Evolutionary conservation across 2,113 vertebrate species (phyloP), one percentile per base, ranked within the genome.

Genomic region (Steatornis caripensis): DNA sequence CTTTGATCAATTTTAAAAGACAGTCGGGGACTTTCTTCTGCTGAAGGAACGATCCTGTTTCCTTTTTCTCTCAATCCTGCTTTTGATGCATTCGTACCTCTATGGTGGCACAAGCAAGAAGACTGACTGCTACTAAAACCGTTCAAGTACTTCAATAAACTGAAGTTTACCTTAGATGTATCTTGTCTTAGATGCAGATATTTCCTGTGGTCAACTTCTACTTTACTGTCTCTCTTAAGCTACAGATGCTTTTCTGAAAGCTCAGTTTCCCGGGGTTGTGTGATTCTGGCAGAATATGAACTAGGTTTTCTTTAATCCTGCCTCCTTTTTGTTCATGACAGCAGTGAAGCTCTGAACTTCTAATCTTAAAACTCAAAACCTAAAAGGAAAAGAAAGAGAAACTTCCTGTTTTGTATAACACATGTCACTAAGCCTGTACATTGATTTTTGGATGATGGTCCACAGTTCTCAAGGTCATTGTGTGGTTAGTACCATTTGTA

Each of bases 191-290:
- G 45, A 32, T 55, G 15, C 30, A 24, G 32, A 2, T 64, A 29
- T 41, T 23, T 51, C 10, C 15, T 15, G 23, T 74, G 32, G 6
- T 36, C 20, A 37, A 3, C 46, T 43, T 26, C 19, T 58, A 26
- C 11, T 94, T 77, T 27, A 46, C 13, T 26, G 0, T 45, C 19
- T 62, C 21, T 23, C 21, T 82, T 53, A 46, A 21, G 23, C 53
- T 41, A 26, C 32, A 46, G 30, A 10, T 86, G 57, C 54, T 91
- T 91, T 86, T 89, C 43, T 75, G 43, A 26, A 82, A 66, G 16
- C 10, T 36, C 13, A 3, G 2, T 81, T 55, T 49, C 21, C 20
- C 5, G 1, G 26, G 15, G 8, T 69, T 8, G 9, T 1, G 0
- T 74, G 54, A 26, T 55, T 72, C 11, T 43, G 26, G 14, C 34